Percentiles rank a stretch among this genome's conserved stretches.
Conservation (phyloP, 2,797 vertebrate genomes). For the Gila robusta region DNA sequence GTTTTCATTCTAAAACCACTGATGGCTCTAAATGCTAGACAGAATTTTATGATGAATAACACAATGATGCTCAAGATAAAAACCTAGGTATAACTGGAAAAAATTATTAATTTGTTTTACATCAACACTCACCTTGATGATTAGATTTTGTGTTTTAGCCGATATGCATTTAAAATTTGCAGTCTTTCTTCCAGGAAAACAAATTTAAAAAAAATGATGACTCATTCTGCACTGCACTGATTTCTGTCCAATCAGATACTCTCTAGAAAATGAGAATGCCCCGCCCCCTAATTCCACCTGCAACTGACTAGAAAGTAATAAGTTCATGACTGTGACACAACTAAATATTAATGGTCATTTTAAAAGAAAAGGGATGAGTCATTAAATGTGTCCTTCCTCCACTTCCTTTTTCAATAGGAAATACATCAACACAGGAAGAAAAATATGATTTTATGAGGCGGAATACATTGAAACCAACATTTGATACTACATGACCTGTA, state of each 20-base stretch:
- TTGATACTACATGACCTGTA: neutral
- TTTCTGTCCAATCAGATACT: neutral
- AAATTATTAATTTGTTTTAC: neutral
- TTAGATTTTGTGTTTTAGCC: neutral
- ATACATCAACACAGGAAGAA: neutral
- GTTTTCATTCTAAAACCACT: neutral
- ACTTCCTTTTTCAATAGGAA: neutral
- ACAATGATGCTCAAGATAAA: neutral
- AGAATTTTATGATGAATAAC: neutral
- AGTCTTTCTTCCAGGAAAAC: neutral
- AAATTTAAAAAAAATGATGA: neutral
- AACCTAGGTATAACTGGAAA: neutral
- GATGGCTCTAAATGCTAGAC: neutral
- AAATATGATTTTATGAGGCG: neutral
- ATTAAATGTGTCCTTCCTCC: neutral
- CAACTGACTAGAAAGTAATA: neutral
- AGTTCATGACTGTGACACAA: neutral
- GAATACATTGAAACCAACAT: neutral
- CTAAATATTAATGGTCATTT: neutral
- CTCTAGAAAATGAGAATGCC: neutral
- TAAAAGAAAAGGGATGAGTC: neutral
- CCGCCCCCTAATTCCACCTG: neutral
- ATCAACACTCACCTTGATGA: slow-evolving; percentile 1
- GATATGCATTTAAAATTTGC: neutral
- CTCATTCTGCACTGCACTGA: neutral